These are phyloP conservation scores for Eidolon dupreanum DNA, from an alignment of 2,797 vertebrate genomes.

Conservation along the genomic window DNA sequence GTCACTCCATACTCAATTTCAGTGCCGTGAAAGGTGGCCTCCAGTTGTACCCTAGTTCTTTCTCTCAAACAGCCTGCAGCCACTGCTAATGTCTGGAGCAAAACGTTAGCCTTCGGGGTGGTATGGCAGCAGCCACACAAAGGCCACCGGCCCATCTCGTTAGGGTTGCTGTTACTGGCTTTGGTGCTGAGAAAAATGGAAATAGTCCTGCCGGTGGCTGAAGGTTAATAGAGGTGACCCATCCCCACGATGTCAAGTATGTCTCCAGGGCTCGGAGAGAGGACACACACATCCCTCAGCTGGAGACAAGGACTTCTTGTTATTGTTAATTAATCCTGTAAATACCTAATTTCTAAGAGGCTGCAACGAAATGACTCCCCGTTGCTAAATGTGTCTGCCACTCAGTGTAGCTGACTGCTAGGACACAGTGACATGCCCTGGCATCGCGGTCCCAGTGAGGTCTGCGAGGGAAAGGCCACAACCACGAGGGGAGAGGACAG, in stretches of 20 bases:
- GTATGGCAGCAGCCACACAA: not conserved
- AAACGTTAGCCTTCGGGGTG: not conserved
- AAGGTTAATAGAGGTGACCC: constrained; percentile 12
- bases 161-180: not conserved
- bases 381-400: not conserved
- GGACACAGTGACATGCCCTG: not conserved
- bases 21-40: not conserved
- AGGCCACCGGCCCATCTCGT: not conserved
- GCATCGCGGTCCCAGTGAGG: not conserved
- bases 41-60: not conserved
- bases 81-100: not conserved
- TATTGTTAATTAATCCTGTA: constrained; percentile 54
- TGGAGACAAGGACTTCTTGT: constrained; percentile 34
- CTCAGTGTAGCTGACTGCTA: not conserved
- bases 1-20: not conserved
- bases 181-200: not conserved
- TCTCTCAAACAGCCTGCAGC: not conserved
- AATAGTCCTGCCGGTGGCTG: not conserved
- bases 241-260: constrained; percentile 54
- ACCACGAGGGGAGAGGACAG: not conserved
- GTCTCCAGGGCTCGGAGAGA: constrained; percentile 8
- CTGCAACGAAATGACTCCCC: constrained; percentile 33
- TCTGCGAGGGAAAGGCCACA: constrained; percentile 4
- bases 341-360: constrained; percentile 56
- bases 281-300: not conserved